Conservation (phyloP, 2,797 vertebrate species). For the Lagodon rhomboides region DNA sequence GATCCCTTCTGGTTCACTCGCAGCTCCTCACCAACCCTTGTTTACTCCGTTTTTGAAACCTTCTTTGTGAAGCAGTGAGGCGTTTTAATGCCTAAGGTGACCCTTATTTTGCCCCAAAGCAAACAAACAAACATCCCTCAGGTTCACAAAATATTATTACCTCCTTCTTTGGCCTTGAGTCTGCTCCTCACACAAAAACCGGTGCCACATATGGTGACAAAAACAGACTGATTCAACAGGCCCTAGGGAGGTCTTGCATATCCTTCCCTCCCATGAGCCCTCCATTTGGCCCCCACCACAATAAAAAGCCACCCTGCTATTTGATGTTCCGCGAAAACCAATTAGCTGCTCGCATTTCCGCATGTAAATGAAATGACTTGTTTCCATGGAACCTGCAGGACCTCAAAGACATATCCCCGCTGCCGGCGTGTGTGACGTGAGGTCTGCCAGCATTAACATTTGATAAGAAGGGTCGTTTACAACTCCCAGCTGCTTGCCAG, state of each 20-base stretch:
- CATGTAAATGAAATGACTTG: constrained; percentile 88
- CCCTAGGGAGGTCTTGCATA: constrained; percentile 72
- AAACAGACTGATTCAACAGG: constrained; percentile 70
- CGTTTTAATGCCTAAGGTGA: constrained; percentile 28
- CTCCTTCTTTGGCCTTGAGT: constrained; percentile 54
- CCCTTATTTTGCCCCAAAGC: constrained; percentile 33
- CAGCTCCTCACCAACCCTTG: not conserved
- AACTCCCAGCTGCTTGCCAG: constrained; percentile 86
- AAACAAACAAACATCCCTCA: constrained; percentile 51
- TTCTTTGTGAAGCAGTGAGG: constrained; percentile 21
- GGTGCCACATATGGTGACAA: constrained; percentile 64
- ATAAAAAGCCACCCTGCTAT: constrained; percentile 73
- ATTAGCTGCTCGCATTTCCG: constrained; percentile 83
- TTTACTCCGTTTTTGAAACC: not conserved
- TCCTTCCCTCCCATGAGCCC: constrained; percentile 62
- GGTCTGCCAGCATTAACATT: constrained; percentile 90
- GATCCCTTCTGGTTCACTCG: not conserved
- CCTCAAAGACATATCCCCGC: constrained; percentile 84
- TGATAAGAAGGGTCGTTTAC: constrained; percentile 89
- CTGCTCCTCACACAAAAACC: constrained; percentile 46
- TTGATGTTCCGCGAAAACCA: constrained; percentile 84
- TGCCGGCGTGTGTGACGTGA: constrained; percentile 76
- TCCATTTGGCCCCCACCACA: constrained; percentile 66
- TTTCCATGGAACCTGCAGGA: constrained; percentile 86
- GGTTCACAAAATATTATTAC: constrained; percentile 45